phyloP scores from a whole-genome alignment of 1,140 invertebrate genomes.

The Bombus impatiens region DNA sequence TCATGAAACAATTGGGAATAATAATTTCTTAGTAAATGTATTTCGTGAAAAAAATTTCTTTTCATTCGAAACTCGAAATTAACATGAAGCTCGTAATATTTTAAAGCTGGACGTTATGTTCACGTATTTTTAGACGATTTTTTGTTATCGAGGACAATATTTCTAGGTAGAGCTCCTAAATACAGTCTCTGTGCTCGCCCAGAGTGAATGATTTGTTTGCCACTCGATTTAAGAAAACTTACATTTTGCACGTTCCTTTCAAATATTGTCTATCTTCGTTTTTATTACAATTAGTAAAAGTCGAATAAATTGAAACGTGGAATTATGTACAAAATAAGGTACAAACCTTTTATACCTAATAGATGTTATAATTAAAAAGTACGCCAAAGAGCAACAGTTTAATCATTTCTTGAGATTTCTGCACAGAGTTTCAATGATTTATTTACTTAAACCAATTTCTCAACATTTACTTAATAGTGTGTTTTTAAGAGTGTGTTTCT shows the following conservation, averaged over 20 bases:
- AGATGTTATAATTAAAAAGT: not conserved
- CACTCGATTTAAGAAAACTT: not conserved
- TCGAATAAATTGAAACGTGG: not conserved
- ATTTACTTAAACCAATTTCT: not conserved
- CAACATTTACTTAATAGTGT: not conserved
- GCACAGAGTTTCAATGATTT: not conserved
- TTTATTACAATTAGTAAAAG: not conserved
- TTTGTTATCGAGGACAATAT: no score
- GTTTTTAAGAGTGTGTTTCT: not conserved
- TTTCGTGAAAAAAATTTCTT: no score
- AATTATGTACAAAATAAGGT: not conserved
- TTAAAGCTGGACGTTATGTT: no score
- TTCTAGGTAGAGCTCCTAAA: no score
- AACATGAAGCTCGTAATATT: no score
- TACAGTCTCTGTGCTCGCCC: not conserved
- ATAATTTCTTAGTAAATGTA: no score
- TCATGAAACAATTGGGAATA: not conserved
- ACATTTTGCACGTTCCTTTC: no score
- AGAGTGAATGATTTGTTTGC: not conserved
- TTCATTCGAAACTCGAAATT: no score
- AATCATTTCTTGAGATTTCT: not conserved
- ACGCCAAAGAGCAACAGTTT: not conserved
- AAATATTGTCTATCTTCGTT: not conserved
- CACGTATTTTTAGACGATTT: no score
- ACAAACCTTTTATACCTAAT: not conserved